Conservation (phyloP, 1,140 invertebrate genomes). For the Eumaeus atala region DNA sequence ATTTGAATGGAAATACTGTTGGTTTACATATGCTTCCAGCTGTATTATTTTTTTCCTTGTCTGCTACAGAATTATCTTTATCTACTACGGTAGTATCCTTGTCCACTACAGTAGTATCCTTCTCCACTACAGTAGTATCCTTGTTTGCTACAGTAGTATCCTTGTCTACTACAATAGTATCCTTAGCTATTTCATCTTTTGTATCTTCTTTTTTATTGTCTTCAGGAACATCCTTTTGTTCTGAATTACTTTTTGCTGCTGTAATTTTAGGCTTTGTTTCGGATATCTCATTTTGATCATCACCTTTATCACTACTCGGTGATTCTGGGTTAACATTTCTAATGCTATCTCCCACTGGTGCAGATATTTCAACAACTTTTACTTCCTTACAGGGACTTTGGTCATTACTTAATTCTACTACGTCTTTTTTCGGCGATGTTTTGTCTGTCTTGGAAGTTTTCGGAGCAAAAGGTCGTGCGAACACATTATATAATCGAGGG, state of each 20-base stretch:
- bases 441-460: slow-evolving; percentile 49
- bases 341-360: neutral
- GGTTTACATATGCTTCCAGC: slow-evolving; percentile 26
- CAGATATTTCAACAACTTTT: slow-evolving; percentile 10
- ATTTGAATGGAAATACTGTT: slow-evolving; percentile 50
- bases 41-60: slow-evolving; percentile 27
- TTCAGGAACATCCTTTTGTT: too few species aligned
- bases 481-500: slow-evolving; percentile 36
- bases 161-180: neutral
- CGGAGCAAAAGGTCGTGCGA: slow-evolving; percentile 49
- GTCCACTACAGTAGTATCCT: neutral
- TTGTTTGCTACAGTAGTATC: slow-evolving; percentile 13
- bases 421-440: slow-evolving; percentile 54
- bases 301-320: too few species aligned
- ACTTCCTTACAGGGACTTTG: slow-evolving; percentile 21
- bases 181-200: neutral
- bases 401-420: slow-evolving; percentile 34
- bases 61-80: too few species aligned
- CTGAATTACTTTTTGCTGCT: too few species aligned
- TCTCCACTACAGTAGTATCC: too few species aligned
- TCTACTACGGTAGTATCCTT: neutral
- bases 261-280: too few species aligned
- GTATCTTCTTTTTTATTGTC: too few species aligned
- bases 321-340: neutral
- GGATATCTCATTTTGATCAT: too few species aligned